Conservation (phyloP, 1,140 invertebrate species). For the Drosophila ambigua region DNA sequence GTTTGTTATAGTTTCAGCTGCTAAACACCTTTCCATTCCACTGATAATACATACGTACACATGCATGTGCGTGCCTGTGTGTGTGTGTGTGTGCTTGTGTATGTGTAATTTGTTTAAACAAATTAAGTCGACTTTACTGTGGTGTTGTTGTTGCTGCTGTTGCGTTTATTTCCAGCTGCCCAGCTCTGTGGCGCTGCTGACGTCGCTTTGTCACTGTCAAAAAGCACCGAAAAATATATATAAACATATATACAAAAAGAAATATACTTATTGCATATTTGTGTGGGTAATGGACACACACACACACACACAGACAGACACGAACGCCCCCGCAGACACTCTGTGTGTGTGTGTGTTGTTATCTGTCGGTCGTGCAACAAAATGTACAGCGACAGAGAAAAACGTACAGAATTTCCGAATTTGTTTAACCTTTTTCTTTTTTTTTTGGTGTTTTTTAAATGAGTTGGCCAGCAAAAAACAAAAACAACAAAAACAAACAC, state of each 20-base stretch:
- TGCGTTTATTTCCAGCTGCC: constrained; percentile 15
- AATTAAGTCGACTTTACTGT: constrained; percentile 67
- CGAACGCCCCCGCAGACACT: constrained; percentile 37
- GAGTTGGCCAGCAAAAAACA: constrained; percentile 65
- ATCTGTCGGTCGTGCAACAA: constrained; percentile 55
- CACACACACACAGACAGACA: constrained; percentile 20
- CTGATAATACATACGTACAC: constrained; percentile 1
- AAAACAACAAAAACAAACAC: constrained; percentile 21
- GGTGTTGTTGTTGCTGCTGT: constrained; percentile 10
- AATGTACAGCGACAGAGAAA: constrained; percentile 8
- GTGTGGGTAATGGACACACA: constrained; percentile 48
- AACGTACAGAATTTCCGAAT: constrained; percentile 48
- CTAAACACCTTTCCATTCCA: constrained; percentile 55
- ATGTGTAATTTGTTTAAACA: constrained; percentile 78
- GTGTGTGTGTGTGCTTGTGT: constrained; percentile 1
- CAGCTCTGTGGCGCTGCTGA: constrained; percentile 41
- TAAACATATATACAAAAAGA: not conserved
- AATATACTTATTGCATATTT: constrained; percentile 6
- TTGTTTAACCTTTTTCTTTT: constrained; percentile 70
- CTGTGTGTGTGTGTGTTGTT: constrained; percentile 27
- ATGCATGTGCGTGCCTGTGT: not conserved
- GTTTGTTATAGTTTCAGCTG: constrained; percentile 77
- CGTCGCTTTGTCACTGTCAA: constrained; percentile 80
- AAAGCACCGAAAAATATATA: constrained; percentile 3
- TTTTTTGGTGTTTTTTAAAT: constrained; percentile 47